phyloP scores from a whole-genome alignment of 2,797 vertebrate genomes.

The Rhinella marina region DNA sequence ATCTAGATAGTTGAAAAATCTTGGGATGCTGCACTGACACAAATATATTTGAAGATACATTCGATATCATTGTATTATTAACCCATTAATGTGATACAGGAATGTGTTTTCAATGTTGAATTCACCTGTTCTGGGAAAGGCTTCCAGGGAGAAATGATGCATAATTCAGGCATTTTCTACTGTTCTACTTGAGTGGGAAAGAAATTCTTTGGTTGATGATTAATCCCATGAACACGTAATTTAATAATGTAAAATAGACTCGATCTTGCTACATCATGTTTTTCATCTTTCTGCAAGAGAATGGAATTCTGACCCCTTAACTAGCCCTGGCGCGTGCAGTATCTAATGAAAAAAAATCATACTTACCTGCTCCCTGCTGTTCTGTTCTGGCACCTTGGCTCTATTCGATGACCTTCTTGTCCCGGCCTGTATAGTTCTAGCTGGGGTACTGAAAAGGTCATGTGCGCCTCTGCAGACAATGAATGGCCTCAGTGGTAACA shows the following conservation, averaged over 20 bases:
- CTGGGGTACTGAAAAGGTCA: too few species aligned
- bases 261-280: constrained; percentile 50
- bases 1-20: too few species aligned
- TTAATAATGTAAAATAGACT: constrained; percentile 24
- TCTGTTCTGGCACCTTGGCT: too few species aligned
- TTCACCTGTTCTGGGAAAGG: constrained; percentile 19
- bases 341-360: too few species aligned
- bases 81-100: not conserved
- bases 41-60: not conserved
- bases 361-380: too few species aligned
- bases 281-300: constrained; percentile 23
- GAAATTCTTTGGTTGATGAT: constrained; percentile 51
- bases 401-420: too few species aligned
- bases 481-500: too few species aligned
- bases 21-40: too few species aligned
- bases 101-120: not conserved
- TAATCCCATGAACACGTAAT: constrained; percentile 42
- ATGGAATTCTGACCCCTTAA: too few species aligned
- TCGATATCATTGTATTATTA: not conserved
- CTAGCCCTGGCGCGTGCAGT: too few species aligned
- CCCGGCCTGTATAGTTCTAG: too few species aligned
- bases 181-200: constrained; percentile 13
- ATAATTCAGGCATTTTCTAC: constrained; percentile 14
- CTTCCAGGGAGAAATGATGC: constrained; percentile 15
- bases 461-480: too few species aligned